These are phyloP conservation scores for Eupeodes latifasciatus DNA, from an alignment of 2,888 invertebrate genomes.

Conservation along the genomic window DNA sequence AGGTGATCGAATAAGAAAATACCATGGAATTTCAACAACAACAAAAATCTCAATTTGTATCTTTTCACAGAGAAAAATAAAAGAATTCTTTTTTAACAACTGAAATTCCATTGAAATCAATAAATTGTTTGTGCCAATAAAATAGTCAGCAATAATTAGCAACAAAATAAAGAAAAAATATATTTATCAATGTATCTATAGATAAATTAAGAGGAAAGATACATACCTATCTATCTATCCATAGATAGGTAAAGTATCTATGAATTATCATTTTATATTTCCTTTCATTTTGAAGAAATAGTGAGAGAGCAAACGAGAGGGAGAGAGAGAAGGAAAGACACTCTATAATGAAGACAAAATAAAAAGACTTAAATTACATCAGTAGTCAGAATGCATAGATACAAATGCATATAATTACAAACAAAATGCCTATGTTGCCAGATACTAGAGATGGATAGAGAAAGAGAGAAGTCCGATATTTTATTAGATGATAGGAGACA, in stretches of 20 bases:
- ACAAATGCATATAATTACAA: constrained; percentile 76
- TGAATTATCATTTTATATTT: constrained; percentile 67
- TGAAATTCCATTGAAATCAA: constrained; percentile 59
- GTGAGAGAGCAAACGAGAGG: neutral
- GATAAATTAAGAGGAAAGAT: constrained; percentile 45
- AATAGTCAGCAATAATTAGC: constrained; percentile 39
- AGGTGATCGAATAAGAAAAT: constrained; percentile 59
- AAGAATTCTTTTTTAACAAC: constrained; percentile 38
- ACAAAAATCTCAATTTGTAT: constrained; percentile 46
- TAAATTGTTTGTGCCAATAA: constrained; percentile 61
- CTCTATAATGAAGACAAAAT: neutral
- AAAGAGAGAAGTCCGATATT: constrained; percentile 39
- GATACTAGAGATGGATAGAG: constrained; percentile 48
- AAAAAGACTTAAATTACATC: constrained; percentile 69
- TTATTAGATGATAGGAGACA: constrained; percentile 16
- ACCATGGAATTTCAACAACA: constrained; percentile 14
- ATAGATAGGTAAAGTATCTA: neutral
- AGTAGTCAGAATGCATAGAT: constrained; percentile 76
- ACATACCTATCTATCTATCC: neutral
- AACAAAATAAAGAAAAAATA: constrained; percentile 29
- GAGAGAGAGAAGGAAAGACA: constrained; percentile 1
- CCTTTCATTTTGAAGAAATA: constrained; percentile 54
- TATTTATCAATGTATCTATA: constrained; percentile 15
- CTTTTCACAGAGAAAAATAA: constrained; percentile 41
- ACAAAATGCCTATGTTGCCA: constrained; percentile 74